Evolutionary conservation across 2,888 invertebrate species (phyloP), one percentile per base, ranked within the genome.

Genomic region (Apantesis nais): DNA sequence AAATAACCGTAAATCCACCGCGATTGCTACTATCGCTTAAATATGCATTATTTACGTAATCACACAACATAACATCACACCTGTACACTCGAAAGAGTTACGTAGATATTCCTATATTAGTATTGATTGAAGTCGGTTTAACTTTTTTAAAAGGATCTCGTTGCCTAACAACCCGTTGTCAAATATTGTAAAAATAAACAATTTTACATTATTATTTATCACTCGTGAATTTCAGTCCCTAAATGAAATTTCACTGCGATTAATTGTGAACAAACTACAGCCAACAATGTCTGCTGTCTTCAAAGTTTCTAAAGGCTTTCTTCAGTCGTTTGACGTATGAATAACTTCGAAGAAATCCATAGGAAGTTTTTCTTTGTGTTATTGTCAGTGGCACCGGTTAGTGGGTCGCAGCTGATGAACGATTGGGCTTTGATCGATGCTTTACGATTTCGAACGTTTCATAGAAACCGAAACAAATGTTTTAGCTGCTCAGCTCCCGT

Each of bases 341-440:
- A 52, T 44, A 62, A 65, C 37, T 66, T 29, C 16, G n/a, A 52
- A 72, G 39, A 72, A 76, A 75, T 73, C 68, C 60, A 16, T 37
- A 37, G 29, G 22, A 64, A 62, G n/a, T 69, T 70, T 58, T 73
- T 68, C 66, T 63, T 62, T 62, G 62, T 68, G 61, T 62, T 39
- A 73, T 64, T 70, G 70, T 71, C 71, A 74, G 70, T 39, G 67
- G 31, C 74, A 73, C 62, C 71, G 67, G 73, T 68, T 71, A 69
- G 66, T 61, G 55, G 70, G 62, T 67, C 70, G 29, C 58, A 63
- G 25, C 62, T 74, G 81, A 77, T 79, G 79, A 74, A 71, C 67
- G 75, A 74, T 71, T 55, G 65, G 67, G 70, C 71, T 71, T 78
- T 81, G 81, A 81, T 81, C 68, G 81, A 81, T 81, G 78, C 60